A percentile compares a stretch with the other conserved stretches of the same genome.
Conservation (phyloP, 2,797 vertebrate species). For the Hylomyscus alleni region DNA sequence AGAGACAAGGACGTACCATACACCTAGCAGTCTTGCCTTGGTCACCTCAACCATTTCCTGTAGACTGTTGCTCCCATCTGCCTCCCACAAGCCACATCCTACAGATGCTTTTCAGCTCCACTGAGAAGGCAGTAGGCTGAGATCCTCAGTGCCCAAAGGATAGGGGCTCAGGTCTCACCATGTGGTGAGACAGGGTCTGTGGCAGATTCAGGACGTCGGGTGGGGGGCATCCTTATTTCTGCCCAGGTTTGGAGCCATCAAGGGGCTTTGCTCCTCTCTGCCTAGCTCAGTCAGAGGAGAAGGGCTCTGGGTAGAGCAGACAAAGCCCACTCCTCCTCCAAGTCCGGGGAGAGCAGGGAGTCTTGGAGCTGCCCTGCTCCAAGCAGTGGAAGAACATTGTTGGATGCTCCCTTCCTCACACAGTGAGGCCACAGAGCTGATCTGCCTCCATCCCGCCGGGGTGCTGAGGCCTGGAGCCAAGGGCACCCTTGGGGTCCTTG, state of each 20-base stretch:
- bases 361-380: not conserved
- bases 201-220: not conserved
- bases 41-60: not conserved
- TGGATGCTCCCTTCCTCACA: not conserved
- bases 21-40: not conserved
- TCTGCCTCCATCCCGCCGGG: not conserved
- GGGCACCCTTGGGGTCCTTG: not conserved
- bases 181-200: not conserved
- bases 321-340: not conserved
- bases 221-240: not conserved
- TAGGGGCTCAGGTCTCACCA: not conserved
- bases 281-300: not conserved
- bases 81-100: not conserved
- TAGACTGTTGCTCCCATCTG: not conserved
- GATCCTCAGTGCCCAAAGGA: not conserved
- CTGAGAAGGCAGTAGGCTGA: not conserved
- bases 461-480: not conserved
- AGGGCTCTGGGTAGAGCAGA: too few relatives aligned
- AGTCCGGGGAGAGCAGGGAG: not conserved
- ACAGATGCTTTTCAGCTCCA: not conserved
- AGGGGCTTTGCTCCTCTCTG: not conserved
- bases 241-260: not conserved
- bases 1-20: not conserved
- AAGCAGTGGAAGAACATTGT: not conserved
- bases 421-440: fast-evolving